phyloP scores from a whole-genome alignment of 2,888 invertebrate genomes.

The Beris morrisii region DNA sequence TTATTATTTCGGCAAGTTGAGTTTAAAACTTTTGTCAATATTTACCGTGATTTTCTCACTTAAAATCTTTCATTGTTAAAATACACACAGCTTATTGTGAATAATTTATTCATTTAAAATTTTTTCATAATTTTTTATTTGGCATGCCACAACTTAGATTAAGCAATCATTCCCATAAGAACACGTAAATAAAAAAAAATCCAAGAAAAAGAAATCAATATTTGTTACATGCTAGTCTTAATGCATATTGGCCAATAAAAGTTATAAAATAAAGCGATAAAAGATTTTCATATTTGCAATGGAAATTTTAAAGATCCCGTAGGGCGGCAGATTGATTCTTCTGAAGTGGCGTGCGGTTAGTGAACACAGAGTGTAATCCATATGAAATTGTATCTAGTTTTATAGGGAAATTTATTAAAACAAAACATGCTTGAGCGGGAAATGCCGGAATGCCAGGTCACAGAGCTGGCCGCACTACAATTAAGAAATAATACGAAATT shows the following conservation, averaged over 20 bases:
- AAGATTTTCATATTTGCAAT: not conserved
- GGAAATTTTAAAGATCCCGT: too few relatives aligned
- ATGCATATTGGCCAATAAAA: slow-evolving; percentile 21
- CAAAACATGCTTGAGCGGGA: too few relatives aligned
- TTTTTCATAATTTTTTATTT: slow-evolving; percentile 7
- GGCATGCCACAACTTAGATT: slow-evolving; percentile 18
- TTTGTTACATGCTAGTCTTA: slow-evolving; percentile 37
- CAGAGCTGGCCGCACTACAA: too few relatives aligned
- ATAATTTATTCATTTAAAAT: slow-evolving; percentile 32
- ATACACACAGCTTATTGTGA: slow-evolving; percentile 9
- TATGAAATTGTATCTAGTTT: too few relatives aligned
- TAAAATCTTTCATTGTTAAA: not conserved
- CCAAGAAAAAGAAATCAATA: slow-evolving; percentile 19
- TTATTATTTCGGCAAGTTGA: not conserved
- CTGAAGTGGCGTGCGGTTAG: too few relatives aligned
- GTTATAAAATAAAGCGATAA: slow-evolving; percentile 1
- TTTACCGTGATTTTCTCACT: not conserved
- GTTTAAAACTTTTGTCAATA: not conserved
- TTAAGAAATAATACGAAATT: too few relatives aligned
- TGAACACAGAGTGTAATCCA: too few relatives aligned
- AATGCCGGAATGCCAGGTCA: too few relatives aligned
- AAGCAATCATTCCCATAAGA: slow-evolving; percentile 34
- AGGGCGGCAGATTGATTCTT: too few relatives aligned
- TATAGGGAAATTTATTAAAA: too few relatives aligned
- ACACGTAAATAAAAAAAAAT: too few relatives aligned